Evolutionary conservation across 1,140 invertebrate species (phyloP), one percentile per base, ranked within the genome.

Genomic region (Zaprionus tsacasi): DNA sequence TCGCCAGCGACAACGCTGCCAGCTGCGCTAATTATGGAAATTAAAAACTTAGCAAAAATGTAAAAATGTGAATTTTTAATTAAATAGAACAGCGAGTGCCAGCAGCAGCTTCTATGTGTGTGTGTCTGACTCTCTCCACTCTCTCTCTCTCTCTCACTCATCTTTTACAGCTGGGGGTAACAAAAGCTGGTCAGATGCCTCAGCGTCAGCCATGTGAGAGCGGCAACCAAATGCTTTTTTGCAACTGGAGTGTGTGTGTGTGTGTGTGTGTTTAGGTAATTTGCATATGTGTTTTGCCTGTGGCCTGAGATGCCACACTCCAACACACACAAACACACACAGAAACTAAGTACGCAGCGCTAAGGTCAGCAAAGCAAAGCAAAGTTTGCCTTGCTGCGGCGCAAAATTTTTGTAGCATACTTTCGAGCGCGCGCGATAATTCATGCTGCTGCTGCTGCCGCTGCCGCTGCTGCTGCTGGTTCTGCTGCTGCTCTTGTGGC

Each of bases 1-100:
- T 59, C 71, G 52, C 54, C 73, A 64, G 45, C 60, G 65, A 65
- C 68, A 78, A 43, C 72, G 70, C 52, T 78, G 85, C 45, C 67
- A 88, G 72, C 85, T 45, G n/a, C 45, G 78, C 85, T 88, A 88
- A 88, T 88, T 88, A 88, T 88, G 85, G 81, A 88, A 88, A 88
- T 88, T 88, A 88, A 88, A 88, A 88, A 88, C 85, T 88, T 89
- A 74, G 85, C 69, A 36, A 83, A 89, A 78, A 81, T 85, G 78
- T 88, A 89, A 89, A 88, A 89, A 90, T 86, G 78, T 85, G 85
- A 69, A 79, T 80, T 89, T 88, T 81, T 88, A 88, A 88, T 88
- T 89, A 88, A 89, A 88, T 88, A 88, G 78, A 89, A 85, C 76
- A 72, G 71, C 52, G 55, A 45, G 45, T 30, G 56, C 60, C 60